phyloP scores from a whole-genome alignment of 2,113 vertebrate genomes.

The Origma solitaria region DNA sequence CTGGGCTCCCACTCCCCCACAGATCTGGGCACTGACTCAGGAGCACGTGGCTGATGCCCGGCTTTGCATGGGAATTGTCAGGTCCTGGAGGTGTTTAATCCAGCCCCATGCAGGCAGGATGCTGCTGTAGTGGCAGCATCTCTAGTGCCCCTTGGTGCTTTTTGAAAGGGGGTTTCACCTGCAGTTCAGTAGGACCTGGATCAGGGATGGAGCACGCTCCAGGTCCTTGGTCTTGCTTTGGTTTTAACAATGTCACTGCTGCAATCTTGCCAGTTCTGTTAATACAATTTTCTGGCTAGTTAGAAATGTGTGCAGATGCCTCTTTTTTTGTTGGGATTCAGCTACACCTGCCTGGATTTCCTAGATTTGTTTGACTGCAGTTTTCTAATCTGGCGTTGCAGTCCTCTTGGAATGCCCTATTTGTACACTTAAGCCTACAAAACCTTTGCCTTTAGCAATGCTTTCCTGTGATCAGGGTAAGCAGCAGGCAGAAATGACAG shows the following conservation, averaged over 20 bases:
- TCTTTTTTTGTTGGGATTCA: neutral
- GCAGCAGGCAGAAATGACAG: neutral
- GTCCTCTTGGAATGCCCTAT: neutral
- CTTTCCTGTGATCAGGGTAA: neutral
- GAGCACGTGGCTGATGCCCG: neutral
- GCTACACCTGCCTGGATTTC: neutral
- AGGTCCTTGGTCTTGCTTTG: neutral
- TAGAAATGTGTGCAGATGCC: neutral
- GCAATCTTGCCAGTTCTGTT: neutral
- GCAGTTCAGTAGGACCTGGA: neutral
- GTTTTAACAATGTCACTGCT: neutral
- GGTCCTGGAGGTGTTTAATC: neutral
- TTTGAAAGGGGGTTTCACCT: neutral
- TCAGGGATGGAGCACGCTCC: neutral
- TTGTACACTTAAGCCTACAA: neutral
- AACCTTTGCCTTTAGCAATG: neutral
- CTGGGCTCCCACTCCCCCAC: fast-evolving
- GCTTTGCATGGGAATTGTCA: too few species aligned
- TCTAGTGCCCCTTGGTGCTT: neutral
- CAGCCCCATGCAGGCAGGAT: neutral
- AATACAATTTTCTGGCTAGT: neutral
- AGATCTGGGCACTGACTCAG: neutral
- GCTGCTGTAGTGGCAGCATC: neutral
- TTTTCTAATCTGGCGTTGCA: neutral
- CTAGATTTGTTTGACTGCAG: neutral